Base-by-base conservation (phyloP, 2,113 vertebrate genomes). In the Psophia crepitans region DNA sequence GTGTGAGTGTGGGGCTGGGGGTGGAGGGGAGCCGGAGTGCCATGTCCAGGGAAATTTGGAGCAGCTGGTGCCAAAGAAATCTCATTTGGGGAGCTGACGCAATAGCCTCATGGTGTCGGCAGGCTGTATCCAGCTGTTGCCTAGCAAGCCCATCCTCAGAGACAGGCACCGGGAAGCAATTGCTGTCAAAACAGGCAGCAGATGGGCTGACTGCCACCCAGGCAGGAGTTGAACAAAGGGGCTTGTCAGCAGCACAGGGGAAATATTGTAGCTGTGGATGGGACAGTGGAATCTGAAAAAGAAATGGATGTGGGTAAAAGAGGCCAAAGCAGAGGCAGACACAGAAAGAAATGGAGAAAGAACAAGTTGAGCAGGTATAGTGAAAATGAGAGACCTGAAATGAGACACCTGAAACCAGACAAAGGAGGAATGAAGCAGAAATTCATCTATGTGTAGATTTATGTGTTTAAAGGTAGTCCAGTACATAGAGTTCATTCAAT, bases 171-270 rank as follows among this genome's bases (percentile, higher is more conserved):
- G 2, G 49, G 23, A 75, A 88, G 35, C 11, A 68, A 30, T 30
- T 61, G 30, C n/a, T 79, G 58, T 24, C 44, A 68, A 54, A 76
- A 32, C 20, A 43, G 0, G 2, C n/a, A 49, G 63, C 24, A 57
- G 68, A 32, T 51, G 27, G 16, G 56, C 43, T 78, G 43, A 51
- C 46, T 60, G 27, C 33, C 15, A 33, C 27, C 21, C 27, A 35
- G 48, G 23, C 2, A n/a, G 32, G 28, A 58, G 49, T 5, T 15
- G 27, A 79, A n/a, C 1, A 1, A 53, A 43, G 19, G 23, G 22
- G 51, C 18, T 58, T 41, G 11, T 8, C 18, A 79, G 54, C 5
- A 75, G 48, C 15, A 16, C 0, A 1, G 14, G 17, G 27, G 23
- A 84, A 64, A 74, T 35, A 8, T 4, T 20, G 12, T 46, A 77